phyloP scores from a whole-genome alignment of 1,140 invertebrate genomes.

The Trinorchestia longiramus region DNA sequence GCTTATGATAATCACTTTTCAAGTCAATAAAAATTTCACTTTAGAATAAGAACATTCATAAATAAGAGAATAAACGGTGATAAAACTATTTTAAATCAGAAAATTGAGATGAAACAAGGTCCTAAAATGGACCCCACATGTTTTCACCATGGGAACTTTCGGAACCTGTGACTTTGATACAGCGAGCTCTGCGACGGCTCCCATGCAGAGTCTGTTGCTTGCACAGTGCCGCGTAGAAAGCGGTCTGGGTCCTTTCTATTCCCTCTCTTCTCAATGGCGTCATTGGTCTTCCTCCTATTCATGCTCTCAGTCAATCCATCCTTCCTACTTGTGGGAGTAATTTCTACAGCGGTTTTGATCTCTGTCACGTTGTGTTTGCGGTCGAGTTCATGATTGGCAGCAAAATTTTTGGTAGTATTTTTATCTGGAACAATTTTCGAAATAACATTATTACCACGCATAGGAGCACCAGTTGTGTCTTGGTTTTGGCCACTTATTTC shows the following conservation, averaged over 20 bases:
- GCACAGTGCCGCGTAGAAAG: not conserved
- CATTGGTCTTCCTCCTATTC: not conserved
- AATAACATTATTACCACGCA: not conserved
- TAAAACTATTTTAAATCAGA: not conserved
- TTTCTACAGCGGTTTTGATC: not conserved
- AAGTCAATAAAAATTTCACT: not conserved
- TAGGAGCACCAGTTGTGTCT: no score
- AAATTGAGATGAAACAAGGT: not conserved
- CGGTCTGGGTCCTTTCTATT: slow-evolving; percentile 21
- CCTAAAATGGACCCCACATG: not conserved
- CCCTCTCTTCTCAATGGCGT: not conserved
- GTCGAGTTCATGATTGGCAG: not conserved
- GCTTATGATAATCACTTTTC: not conserved
- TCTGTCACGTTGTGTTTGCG: not conserved
- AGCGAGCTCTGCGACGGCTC: not conserved
- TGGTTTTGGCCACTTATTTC: not conserved
- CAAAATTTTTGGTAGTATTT: not conserved
- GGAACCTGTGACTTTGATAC: not conserved
- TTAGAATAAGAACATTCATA: not conserved
- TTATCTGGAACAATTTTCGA: not conserved
- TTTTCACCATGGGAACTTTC: slow-evolving; percentile 26
- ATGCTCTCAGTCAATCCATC: not conserved
- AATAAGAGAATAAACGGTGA: not conserved
- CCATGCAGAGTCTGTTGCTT: not conserved
- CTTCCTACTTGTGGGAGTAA: not conserved